Base-by-base conservation (phyloP, 1,140 invertebrate genomes). In the Halotydeus destructor region DNA sequence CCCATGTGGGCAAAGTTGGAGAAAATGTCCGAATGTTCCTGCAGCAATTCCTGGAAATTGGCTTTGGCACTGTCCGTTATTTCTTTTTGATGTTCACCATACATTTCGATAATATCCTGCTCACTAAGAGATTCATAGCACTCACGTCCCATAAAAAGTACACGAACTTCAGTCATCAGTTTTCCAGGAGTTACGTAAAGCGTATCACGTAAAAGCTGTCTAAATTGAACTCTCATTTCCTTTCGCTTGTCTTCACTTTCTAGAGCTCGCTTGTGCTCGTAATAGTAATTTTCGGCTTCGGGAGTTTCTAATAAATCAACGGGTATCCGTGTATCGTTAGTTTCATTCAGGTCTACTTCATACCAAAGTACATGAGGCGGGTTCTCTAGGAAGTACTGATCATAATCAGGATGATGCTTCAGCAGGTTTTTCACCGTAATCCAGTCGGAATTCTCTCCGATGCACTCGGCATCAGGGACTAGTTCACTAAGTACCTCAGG, bases 1-100 rank as follows among this genome's bases (percentile, higher is more conserved):
- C 81, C 82, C 52, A 83, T 75, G 21, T n/a, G n/a, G 57, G 84
- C 84, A 54, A 86, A 82, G 57, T 86, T 81, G 59, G 85, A 80
- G 68, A 97, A 96, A 36, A 93, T 62, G 59, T 89, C 81, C 0
- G 85, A 83, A 59, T 91, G 78, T 60, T 96, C 91, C 54, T 91
- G 60, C 34, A 96, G 61, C 33, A 96, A 60, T 65, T 96, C 89
- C 67, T 88, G 61, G 57, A 93, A 86, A 60, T 91, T 86, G 48
- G 80, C 74, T 59, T 86, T 84, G 23, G 88, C 84, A 54, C 77
- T 74, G 52, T 84, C 74, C 54, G 84, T 80, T 37, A 96, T 75
- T 56, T 88, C 80, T 50, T 76, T 70, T 63, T 96, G 89, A 64
- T 94, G 85, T 45, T 79, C 74, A 50, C 93, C 84, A 60, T 94